Conservation (phyloP, 2,113 vertebrate species). For the Gobius niger region DNA sequence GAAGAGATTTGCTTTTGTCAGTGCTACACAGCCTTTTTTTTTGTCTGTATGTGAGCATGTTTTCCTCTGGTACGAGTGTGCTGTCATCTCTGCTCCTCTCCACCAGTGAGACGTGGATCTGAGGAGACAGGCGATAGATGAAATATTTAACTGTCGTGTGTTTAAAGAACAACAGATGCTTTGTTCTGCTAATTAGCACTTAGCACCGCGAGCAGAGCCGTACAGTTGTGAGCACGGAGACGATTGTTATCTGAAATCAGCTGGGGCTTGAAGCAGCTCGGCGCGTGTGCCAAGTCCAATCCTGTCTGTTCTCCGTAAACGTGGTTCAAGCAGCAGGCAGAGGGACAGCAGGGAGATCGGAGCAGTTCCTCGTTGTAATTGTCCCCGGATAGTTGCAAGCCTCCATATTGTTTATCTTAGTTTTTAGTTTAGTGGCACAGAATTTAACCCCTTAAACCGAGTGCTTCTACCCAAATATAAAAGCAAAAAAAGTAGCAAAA, state of each 20-base stretch:
- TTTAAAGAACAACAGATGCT: conserved; percentile 83
- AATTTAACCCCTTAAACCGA: too few species aligned
- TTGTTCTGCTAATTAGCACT: conserved; percentile 79
- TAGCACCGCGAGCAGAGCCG: conserved; percentile 45
- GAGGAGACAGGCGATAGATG: conserved; percentile 85
- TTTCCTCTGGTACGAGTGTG: conserved; percentile 17
- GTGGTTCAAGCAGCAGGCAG: conserved; percentile 11
- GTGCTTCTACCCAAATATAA: too few species aligned
- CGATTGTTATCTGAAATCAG: conserved; percentile 51
- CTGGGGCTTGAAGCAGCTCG: conserved; percentile 37
- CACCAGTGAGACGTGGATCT: conserved; percentile 82
- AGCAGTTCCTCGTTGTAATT: not conserved
- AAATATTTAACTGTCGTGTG: conserved; percentile 88
- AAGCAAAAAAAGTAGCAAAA: too few species aligned
- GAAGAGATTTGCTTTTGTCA: not conserved
- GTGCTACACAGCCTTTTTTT: conserved; percentile 41
- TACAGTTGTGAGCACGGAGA: conserved; percentile 12
- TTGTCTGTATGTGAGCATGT: conserved; percentile 14
- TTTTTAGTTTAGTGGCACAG: too few species aligned
- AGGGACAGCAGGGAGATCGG: not conserved
- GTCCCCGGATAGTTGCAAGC: too few species aligned
- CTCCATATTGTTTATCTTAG: too few species aligned
- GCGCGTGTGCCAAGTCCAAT: conserved; percentile 36
- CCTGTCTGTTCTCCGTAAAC: conserved; percentile 14
- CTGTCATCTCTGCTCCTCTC: conserved; percentile 88